Evolutionary conservation across 2,113 vertebrate species (phyloP), one percentile per base, ranked within the genome.

Genomic region (Lichenostomus cassidix): DNA sequence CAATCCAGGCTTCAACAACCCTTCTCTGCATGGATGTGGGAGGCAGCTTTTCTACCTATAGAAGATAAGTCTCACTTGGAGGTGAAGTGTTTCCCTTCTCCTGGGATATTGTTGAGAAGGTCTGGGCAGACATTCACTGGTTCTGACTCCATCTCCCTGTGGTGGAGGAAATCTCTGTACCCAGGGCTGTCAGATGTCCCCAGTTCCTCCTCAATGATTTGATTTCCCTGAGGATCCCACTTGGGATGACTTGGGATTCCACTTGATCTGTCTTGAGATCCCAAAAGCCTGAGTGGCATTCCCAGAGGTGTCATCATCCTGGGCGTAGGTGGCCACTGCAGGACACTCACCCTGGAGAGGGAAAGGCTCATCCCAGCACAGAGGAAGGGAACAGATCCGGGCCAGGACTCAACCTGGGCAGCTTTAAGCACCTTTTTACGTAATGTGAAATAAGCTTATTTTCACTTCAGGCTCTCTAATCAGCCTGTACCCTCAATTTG

Each of bases 301-400:
- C 47, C 56, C 62, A 85, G 25, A 3, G 10, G 39, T 9, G 20
- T 28, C 14, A 33, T 29, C 16, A 80, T 9, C 11, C 37, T 67
- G 64, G 50, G 13, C 4, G 2, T 10, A 23, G 55, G 50, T 44
- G 64, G 60, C 12, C 6, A 1, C 68, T 37, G n/a, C 41, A 81
- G 59, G 68, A 47, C 29, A 64, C 22, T 41, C 7, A 8, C 58
- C 65, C 44, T 31, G 46, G 24, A 39, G 46, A 58, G 41, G 35
- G 23, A 33, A 76, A 73, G 29, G 28, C 33, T 74, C 42, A 11
- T 1, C 9, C 31, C 27, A 49, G n/a, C 53, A 33, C 0, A 0
- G 12, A 44, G 18, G 24, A n/a, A 89, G 27, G 12, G 25, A 73
- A 41, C 17, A 78, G 22, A 27, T 37, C 19, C 46, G 56, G 41